Evolutionary conservation across 64 coral and sea anemone genomes (phyloP).

Genomic region (Cladopsammia gracilis): DNA sequence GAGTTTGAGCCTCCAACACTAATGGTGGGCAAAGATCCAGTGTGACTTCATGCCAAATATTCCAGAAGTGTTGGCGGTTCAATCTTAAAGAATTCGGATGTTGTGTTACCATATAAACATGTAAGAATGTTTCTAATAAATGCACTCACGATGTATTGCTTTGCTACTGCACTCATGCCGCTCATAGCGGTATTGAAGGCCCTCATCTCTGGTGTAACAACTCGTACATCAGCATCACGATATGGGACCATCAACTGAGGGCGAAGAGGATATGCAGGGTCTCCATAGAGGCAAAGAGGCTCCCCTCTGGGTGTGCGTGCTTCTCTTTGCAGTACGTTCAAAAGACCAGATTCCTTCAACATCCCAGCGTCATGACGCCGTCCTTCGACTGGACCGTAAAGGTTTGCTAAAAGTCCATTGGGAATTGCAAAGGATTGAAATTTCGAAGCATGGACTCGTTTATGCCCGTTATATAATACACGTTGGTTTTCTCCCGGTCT

Average conservation of each 20-base stretch:
- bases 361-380: background rate
- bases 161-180: constrained; percentile 25
- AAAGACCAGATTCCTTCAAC: background rate
- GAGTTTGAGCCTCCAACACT: background rate
- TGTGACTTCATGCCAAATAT: constrained; percentile 6
- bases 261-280: background rate
- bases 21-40: constrained; percentile 1
- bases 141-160: background rate
- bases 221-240: background rate
- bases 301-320: background rate
- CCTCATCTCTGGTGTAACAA: constrained; percentile 3
- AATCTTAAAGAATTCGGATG: background rate
- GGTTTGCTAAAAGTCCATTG: background rate
- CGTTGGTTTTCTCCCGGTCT: background rate
- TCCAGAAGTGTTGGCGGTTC: background rate
- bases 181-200: constrained; percentile 37
- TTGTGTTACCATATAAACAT: background rate
- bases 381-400: background rate
- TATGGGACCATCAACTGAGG: background rate
- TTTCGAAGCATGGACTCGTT: background rate
- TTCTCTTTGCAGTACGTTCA: background rate
- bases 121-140: background rate
- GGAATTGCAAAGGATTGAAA: background rate
- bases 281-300: background rate
- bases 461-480: background rate